Percentiles rank a stretch among this genome's conserved stretches.
Conservation (phyloP, 2,888 invertebrate genomes). For the Agonum fuliginosum region DNA sequence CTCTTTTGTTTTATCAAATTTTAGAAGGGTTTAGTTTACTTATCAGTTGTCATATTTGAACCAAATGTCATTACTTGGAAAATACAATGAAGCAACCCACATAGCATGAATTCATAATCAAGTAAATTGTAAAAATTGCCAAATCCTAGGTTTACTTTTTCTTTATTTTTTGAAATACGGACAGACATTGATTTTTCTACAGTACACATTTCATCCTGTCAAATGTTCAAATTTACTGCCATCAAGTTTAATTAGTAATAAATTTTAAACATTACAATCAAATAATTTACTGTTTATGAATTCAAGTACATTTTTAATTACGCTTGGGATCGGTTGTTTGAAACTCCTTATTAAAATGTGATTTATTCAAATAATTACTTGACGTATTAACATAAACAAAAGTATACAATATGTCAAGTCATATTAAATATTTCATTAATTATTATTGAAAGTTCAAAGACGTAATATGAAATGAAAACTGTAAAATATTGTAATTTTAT, state of each 20-base stretch:
- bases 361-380: background rate
- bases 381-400: conserved; percentile 13
- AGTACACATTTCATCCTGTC: conserved; percentile 48
- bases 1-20: conserved; percentile 23
- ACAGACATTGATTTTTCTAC: conserved; percentile 53
- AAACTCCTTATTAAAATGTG: background rate
- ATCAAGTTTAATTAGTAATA: conserved; percentile 41
- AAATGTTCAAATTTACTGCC: conserved; percentile 47
- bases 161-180: conserved; percentile 33
- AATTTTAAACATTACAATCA: conserved; percentile 13
- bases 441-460: conserved; percentile 1
- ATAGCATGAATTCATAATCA: conserved; percentile 37
- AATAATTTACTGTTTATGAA: background rate
- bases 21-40: conserved; percentile 33
- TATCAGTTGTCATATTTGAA: conserved; percentile 44
- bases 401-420: conserved; percentile 15
- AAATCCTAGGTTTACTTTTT: conserved; percentile 16
- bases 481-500: conserved; percentile 2
- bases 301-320: background rate
- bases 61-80: conserved; percentile 48
- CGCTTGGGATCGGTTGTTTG: background rate
- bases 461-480: background rate
- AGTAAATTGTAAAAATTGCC: conserved; percentile 14
- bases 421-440: background rate
- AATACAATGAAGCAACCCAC: conserved; percentile 47